A percentile compares a stretch with the other conserved stretches of the same genome.
Conservation (phyloP, 1,140 invertebrate species). For the Pseudomyrmex concolor region DNA sequence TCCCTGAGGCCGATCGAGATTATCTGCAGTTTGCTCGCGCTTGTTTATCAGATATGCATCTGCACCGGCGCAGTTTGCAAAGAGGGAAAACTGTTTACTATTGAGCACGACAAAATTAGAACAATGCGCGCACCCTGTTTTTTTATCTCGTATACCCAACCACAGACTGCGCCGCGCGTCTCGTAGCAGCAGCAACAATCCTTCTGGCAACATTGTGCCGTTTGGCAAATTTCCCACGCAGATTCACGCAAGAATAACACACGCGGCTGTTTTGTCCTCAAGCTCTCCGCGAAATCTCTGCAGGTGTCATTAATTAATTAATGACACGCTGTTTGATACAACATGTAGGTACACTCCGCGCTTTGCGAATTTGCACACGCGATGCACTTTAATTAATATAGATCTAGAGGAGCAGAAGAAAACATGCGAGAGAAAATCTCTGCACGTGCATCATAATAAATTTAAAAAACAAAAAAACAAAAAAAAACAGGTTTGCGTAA, state of each 20-base stretch:
- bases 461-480: too few species aligned
- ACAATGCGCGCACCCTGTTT: slow-evolving; percentile 31
- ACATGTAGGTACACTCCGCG: too few species aligned
- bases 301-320: slow-evolving; percentile 35
- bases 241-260: background rate
- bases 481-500: too few species aligned
- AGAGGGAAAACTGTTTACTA: slow-evolving; percentile 49
- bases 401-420: too few species aligned
- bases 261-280: background rate
- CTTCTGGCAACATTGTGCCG: slow-evolving; percentile 17
- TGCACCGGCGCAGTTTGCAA: slow-evolving; percentile 6
- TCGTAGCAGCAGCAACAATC: slow-evolving; percentile 14
- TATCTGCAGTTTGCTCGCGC: background rate
- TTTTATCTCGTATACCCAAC: slow-evolving; percentile 2
- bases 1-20: slow-evolving; percentile 17
- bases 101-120: slow-evolving; percentile 66
- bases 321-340: background rate
- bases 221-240: slow-evolving; percentile 27
- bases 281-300: background rate
- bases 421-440: too few species aligned
- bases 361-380: too few species aligned
- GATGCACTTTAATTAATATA: slow-evolving; percentile 28
- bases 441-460: too few species aligned
- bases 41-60: slow-evolving; percentile 17
- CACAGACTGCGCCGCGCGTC: background rate